Percentiles rank a stretch among this genome's conserved stretches.
phyloP scores from a whole-genome alignment of 2,797 vertebrate species.

The Danio kyathit region DNA sequence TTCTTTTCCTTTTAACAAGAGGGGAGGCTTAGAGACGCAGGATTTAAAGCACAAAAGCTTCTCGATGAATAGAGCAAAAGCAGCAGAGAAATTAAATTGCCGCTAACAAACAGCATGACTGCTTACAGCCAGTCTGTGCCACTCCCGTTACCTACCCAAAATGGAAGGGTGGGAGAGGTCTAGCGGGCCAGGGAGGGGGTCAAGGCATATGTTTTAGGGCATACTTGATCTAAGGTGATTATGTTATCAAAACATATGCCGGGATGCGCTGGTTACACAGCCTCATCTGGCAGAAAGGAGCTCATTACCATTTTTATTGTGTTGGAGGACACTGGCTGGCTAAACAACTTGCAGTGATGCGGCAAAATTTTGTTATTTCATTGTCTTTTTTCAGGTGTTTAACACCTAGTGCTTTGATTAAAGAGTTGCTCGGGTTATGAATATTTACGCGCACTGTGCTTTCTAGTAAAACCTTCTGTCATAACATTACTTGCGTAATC shows the following conservation, averaged over 20 bases:
- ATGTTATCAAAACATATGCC: slow-evolving; percentile 66
- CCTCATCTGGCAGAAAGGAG: slow-evolving; percentile 59
- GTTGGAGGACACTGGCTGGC: slow-evolving; percentile 54
- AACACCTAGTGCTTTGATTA: slow-evolving; percentile 36
- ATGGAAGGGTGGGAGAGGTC: slow-evolving; percentile 80
- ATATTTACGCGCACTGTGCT: slow-evolving; percentile 32
- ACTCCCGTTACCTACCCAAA: slow-evolving; percentile 93
- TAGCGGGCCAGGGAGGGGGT: slow-evolving; percentile 69
- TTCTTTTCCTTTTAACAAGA: slow-evolving; percentile 87
- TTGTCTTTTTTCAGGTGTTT: slow-evolving; percentile 46
- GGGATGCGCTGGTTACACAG: slow-evolving; percentile 60
- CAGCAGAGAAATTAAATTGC: slow-evolving; percentile 99
- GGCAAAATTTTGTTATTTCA: slow-evolving; percentile 41
- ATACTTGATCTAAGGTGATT: slow-evolving; percentile 70
- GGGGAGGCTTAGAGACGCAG: slow-evolving; percentile 94
- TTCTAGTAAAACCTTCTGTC: slow-evolving; percentile 14
- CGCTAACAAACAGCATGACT: slow-evolving; percentile 99
- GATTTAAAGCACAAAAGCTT: slow-evolving; percentile 99
- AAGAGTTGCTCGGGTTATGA: slow-evolving; percentile 35
- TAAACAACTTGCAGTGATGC: slow-evolving; percentile 52
- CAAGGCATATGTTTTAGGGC: slow-evolving; percentile 63
- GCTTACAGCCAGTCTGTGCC: slow-evolving; percentile 96
- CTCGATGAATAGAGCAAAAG: slow-evolving; percentile 96
- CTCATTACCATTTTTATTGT: slow-evolving; percentile 67
- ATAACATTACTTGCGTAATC: slow-evolving; percentile 28